These are phyloP conservation scores for Etia nguti DNA, from an alignment of 2,113 vertebrate species.

Conservation along the genomic window DNA sequence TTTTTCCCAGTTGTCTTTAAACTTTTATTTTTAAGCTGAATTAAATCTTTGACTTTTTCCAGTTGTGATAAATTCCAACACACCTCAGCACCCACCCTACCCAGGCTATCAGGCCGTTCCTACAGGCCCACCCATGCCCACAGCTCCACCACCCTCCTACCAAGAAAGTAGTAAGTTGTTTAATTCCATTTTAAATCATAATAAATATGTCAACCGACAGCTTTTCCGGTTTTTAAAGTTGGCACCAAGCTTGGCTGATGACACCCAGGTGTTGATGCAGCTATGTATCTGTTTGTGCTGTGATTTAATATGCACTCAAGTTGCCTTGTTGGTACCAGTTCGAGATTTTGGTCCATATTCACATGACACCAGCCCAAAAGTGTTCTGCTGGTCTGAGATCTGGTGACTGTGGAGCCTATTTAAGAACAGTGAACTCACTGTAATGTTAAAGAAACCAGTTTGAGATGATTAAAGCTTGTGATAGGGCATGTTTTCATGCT, in stretches of 20 bases:
- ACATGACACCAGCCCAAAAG: too few species aligned
- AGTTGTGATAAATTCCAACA: conserved; percentile 54
- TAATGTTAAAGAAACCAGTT: background rate
- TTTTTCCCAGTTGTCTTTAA: background rate
- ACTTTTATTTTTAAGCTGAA: background rate
- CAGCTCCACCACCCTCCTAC: conserved; percentile 77
- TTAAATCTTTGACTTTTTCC: background rate
- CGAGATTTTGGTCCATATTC: too few species aligned
- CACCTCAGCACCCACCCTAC: conserved; percentile 43
- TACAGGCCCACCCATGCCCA: conserved; percentile 40
- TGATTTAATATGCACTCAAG: background rate
- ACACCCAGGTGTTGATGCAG: background rate
- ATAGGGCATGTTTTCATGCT: background rate
- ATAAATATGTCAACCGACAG: accelerated
- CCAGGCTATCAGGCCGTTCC: conserved; percentile 71
- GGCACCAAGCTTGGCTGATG: background rate
- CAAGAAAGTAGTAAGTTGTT: conserved; percentile 63
- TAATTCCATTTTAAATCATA: background rate
- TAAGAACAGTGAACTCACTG: background rate
- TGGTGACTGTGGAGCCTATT: too few species aligned
- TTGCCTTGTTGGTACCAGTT: background rate
- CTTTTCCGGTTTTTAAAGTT: accelerated
- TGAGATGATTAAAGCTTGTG: background rate
- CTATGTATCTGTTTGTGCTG: background rate
- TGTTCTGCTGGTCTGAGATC: too few species aligned